Conservation (phyloP, 2,888 invertebrate species). For the Lithophane socia region DNA sequence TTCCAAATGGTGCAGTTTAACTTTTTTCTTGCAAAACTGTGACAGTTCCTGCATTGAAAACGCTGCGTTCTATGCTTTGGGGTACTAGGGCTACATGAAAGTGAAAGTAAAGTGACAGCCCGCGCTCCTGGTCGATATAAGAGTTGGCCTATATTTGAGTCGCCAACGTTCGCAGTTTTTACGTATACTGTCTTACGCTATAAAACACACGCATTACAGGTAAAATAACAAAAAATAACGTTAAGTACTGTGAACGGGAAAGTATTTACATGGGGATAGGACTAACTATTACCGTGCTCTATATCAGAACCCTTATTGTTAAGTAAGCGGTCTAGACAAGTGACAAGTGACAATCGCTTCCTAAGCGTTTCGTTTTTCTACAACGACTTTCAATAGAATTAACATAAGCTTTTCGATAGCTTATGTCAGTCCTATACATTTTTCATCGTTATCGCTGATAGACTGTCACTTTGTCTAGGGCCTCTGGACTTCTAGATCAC, state of each 20-base stretch:
- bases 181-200: neutral
- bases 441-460: no score
- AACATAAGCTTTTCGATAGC: no score
- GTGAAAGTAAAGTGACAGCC: conserved; percentile 66
- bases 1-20: neutral
- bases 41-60: neutral
- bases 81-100: conserved; percentile 60
- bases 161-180: conserved; percentile 29
- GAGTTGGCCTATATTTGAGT: conserved; percentile 59
- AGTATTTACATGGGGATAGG: neutral
- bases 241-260: neutral
- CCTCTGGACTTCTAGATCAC: neutral
- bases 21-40: neutral
- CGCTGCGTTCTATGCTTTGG: conserved; percentile 50
- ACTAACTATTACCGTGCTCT: neutral
- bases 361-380: no score
- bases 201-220: neutral
- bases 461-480: no score
- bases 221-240: neutral
- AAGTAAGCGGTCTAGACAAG: neutral
- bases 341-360: no score
- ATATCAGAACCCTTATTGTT: neutral
- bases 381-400: no score
- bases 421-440: no score
- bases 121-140: conserved; percentile 62